These are phyloP conservation scores for Yponomeuta plumbellus DNA, from an alignment of 2,888 invertebrate genomes.

Conservation along the genomic window DNA sequence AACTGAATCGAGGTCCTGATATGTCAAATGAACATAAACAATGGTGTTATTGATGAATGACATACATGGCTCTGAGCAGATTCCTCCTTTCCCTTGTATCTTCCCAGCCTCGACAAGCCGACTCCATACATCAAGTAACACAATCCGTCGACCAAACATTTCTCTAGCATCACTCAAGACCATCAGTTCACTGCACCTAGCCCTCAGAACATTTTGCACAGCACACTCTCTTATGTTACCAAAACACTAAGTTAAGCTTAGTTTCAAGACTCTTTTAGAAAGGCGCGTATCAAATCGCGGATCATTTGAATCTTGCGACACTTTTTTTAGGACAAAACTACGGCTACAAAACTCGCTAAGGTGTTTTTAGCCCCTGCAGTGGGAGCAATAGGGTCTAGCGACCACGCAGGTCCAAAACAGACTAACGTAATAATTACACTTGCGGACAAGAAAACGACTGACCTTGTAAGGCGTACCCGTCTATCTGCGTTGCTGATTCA, in stretches of 20 bases:
- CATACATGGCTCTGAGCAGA: neutral
- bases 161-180: conserved; percentile 37
- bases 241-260: too few species aligned
- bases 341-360: too few species aligned
- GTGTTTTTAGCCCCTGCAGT: too few species aligned
- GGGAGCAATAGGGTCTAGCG: too few species aligned
- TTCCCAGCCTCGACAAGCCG: conserved; percentile 13
- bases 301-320: too few species aligned
- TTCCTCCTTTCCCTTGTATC: conserved; percentile 10
- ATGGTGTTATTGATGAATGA: neutral
- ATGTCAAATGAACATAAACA: neutral
- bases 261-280: too few species aligned
- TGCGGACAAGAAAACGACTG: neutral
- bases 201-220: neutral
- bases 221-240: too few species aligned
- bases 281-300: too few species aligned
- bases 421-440: neutral
- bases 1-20: too few species aligned
- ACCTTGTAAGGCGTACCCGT: neutral
- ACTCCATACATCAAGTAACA: conserved; percentile 39
- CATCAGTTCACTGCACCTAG: neutral
- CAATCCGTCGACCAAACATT: conserved; percentile 44
- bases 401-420: neutral
- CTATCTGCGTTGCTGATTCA: conserved; percentile 8
- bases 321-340: too few species aligned